phyloP scores from a whole-genome alignment of 2,113 vertebrate genomes.

The Sapajus apella region DNA sequence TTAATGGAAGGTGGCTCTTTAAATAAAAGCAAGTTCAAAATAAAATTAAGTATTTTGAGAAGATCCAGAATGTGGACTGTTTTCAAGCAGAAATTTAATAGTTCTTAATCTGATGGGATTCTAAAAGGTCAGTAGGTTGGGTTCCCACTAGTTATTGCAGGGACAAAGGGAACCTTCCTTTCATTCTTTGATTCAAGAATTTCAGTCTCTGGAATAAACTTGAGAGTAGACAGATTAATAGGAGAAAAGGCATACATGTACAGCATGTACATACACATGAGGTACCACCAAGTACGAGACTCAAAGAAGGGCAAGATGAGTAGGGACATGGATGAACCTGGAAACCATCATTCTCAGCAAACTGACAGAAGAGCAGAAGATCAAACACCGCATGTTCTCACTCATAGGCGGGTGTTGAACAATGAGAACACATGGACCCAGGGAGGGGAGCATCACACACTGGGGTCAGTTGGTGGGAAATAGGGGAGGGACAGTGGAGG shows the following conservation, averaged over 20 bases:
- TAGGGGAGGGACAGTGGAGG: too few relatives aligned
- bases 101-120: background rate
- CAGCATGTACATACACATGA: background rate
- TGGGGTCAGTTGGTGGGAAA: too few relatives aligned
- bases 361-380: too few relatives aligned
- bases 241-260: background rate
- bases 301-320: background rate
- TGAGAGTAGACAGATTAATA: background rate
- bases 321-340: too few relatives aligned
- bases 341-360: too few relatives aligned
- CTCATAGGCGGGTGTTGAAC: too few relatives aligned
- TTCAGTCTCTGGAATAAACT: background rate
- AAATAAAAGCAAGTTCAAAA: background rate
- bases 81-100: background rate
- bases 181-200: background rate
- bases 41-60: slow-evolving; percentile 37
- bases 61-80: background rate
- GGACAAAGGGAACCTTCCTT: background rate
- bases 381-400: too few relatives aligned
- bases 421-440: too few relatives aligned
- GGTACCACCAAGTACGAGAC: background rate
- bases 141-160: background rate
- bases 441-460: too few relatives aligned
- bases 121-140: background rate
- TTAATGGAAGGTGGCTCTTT: background rate